These are phyloP conservation scores for Synanceia verrucosa DNA, from an alignment of 2,797 vertebrate genomes.

Conservation along the genomic window DNA sequence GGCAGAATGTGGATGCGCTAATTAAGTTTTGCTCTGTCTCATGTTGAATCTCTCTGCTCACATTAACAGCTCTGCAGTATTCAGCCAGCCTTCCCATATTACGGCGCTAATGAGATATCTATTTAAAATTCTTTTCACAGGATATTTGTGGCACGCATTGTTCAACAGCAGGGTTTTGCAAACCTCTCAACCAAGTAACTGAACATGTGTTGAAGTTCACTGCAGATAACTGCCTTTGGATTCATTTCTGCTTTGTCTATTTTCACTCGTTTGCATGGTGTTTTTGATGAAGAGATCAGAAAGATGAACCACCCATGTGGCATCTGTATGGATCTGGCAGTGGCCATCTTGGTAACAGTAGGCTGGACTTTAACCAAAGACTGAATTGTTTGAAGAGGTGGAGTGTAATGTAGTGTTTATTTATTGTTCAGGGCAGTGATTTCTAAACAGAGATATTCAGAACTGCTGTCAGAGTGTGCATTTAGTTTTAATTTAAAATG, in stretches of 20 bases:
- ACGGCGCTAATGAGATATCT: constrained; percentile 79
- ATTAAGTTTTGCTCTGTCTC: constrained; percentile 74
- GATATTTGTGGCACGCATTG: constrained; percentile 81
- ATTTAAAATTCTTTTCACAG: constrained; percentile 80
- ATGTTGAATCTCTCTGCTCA: constrained; percentile 68
- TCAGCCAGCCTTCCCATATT: constrained; percentile 74
- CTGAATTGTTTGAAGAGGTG: constrained; percentile 1
- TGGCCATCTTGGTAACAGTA: constrained; percentile 13
- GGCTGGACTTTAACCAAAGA: constrained; percentile 11
- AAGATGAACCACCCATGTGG: background rate
- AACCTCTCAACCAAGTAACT: constrained; percentile 59
- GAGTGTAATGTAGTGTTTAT: background rate
- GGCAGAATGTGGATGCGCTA: constrained; percentile 69
- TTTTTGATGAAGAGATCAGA: constrained; percentile 23
- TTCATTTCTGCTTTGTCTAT: constrained; percentile 42
- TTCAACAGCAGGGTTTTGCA: constrained; percentile 70
- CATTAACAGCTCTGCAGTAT: constrained; percentile 74
- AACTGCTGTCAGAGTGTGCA: too few relatives aligned
- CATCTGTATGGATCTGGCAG: constrained; percentile 4
- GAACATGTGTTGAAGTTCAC: constrained; percentile 51
- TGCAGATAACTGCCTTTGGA: constrained; percentile 35
- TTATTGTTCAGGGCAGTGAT: background rate
- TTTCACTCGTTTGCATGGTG: constrained; percentile 38
- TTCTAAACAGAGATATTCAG: background rate
- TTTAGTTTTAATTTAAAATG: background rate